These are phyloP conservation scores for Drosophila obscura DNA, from an alignment of 1,140 invertebrate genomes.

Conservation along the genomic window DNA sequence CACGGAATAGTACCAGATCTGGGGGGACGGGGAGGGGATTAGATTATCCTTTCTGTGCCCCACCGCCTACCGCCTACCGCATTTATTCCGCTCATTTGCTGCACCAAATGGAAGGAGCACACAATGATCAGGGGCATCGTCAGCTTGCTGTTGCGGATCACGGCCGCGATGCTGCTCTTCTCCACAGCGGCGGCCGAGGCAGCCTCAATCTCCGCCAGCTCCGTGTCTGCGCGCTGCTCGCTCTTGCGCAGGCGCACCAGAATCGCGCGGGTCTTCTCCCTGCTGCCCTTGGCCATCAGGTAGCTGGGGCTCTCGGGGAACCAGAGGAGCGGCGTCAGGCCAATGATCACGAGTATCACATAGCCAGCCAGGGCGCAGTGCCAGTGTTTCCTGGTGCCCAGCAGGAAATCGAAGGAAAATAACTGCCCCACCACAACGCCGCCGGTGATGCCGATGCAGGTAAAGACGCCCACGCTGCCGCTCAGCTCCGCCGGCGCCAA, in stretches of 20 bases:
- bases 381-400: constrained; percentile 87
- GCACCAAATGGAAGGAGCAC: constrained; percentile 89
- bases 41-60: not conserved
- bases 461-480: constrained; percentile 91
- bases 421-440: constrained; percentile 92
- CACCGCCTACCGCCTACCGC: constrained; percentile 85
- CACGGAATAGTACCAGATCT: constrained; percentile 90
- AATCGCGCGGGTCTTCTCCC: constrained; percentile 84
- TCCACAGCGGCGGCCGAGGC: constrained; percentile 89
- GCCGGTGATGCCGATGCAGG: constrained; percentile 91
- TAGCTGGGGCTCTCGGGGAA: constrained; percentile 94
- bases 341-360: constrained; percentile 85
- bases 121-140: constrained; percentile 88
- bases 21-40: not conserved
- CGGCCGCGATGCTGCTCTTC: constrained; percentile 2
- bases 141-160: constrained; percentile 26
- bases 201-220: constrained; percentile 93
- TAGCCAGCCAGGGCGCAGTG: constrained; percentile 87
- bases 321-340: constrained; percentile 85
- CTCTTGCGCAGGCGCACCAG: constrained; percentile 79
- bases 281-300: constrained; percentile 87
- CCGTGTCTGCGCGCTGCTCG: constrained; percentile 72
- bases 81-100: constrained; percentile 93
- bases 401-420: constrained; percentile 48
- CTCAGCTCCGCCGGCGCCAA: constrained; percentile 89